Evolutionary conservation across 2,797 vertebrate genomes (phyloP).

Genomic region (Rhadinocentrus ornatus): DNA sequence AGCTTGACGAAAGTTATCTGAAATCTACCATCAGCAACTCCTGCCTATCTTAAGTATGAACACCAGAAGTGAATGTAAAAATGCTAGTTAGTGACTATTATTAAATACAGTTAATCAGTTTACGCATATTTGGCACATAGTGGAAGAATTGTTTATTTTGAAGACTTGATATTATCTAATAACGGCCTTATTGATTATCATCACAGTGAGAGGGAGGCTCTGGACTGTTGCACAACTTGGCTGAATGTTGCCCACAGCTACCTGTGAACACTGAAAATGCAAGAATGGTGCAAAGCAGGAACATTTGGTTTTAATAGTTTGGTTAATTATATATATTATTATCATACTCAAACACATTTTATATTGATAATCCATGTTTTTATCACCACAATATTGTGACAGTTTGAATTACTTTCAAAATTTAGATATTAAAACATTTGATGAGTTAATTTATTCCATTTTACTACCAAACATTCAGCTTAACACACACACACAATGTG

Average conservation of each 20-base stretch:
- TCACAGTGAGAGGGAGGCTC: not conserved
- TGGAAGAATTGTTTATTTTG: not conserved
- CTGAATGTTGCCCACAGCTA: not conserved
- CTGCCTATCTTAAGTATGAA: too few relatives aligned
- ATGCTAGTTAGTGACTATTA: not conserved
- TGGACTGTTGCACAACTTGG: not conserved
- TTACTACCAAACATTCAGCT: not conserved
- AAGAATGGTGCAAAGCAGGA: not conserved
- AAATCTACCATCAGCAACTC: constrained; percentile 24
- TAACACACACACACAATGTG: not conserved
- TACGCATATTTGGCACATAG: not conserved
- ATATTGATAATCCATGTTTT: not conserved
- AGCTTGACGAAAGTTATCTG: constrained; percentile 36
- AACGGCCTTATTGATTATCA: constrained; percentile 32
- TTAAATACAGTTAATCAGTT: not conserved
- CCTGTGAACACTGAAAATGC: not conserved
- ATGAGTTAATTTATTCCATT: not conserved
- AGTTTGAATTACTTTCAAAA: constrained; percentile 1
- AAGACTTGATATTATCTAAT: constrained; percentile 7
- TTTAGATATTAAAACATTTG: not conserved
- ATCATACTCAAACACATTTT: too few relatives aligned
- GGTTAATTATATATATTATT: not conserved
- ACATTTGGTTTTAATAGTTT: not conserved
- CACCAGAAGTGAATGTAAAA: not conserved
- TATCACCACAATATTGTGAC: too few relatives aligned